Conservation (phyloP, 1,140 invertebrate species). For the Fopius arisanus region DNA sequence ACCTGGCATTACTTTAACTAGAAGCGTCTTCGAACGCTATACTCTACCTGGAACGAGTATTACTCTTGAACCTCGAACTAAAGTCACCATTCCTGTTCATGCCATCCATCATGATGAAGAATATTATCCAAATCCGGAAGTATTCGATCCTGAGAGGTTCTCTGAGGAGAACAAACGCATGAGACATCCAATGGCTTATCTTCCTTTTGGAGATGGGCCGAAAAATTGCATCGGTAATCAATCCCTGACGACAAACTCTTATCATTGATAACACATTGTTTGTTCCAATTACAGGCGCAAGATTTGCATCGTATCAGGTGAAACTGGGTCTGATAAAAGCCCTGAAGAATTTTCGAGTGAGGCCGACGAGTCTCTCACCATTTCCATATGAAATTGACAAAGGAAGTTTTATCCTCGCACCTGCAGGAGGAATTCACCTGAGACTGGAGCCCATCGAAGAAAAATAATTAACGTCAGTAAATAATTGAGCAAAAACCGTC, state of each 20-base stretch:
- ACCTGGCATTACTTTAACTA: conserved; percentile 59
- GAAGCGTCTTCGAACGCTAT: conserved; percentile 57
- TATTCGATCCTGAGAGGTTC: conserved; percentile 67
- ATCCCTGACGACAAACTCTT: not conserved
- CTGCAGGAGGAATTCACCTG: conserved; percentile 17
- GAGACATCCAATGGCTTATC: conserved; percentile 24
- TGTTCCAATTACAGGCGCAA: no score
- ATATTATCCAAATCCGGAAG: conserved; percentile 68
- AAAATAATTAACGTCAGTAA: no score
- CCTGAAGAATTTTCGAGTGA: conserved; percentile 25
- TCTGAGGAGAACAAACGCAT: not conserved
- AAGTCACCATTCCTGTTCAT: conserved; percentile 56
- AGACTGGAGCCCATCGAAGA: not conserved
- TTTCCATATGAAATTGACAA: conserved; percentile 32
- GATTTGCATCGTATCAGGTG: conserved; percentile 33
- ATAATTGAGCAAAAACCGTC: no score
- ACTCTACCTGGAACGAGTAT: conserved; percentile 56
- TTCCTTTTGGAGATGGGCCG: conserved; percentile 64
- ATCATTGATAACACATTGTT: not conserved
- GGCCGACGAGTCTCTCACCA: conserved; percentile 28
- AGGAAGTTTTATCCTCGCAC: conserved; percentile 15
- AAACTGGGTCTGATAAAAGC: conserved; percentile 36
- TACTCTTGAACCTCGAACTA: conserved; percentile 57
- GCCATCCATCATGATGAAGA: conserved; percentile 70
- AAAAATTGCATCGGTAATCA: conserved; percentile 63